Base-by-base conservation (phyloP, 2,797 vertebrate species). In the Brachyalestes nurse region DNA sequence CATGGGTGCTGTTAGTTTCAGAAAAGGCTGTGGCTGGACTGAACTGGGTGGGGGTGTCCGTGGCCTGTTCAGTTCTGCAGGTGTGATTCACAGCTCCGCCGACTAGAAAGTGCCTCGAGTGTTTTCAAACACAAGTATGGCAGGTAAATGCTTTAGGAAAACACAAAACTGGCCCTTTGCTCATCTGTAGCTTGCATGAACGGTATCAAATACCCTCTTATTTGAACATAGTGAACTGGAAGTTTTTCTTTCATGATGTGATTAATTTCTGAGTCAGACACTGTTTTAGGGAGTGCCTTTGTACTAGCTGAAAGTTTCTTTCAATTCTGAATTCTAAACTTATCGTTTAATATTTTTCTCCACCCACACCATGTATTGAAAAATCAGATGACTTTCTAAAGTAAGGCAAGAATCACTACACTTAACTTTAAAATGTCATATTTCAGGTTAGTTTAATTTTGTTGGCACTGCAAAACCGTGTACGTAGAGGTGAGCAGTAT, bases 1-100 rank as follows among this genome's bases (percentile, higher is more conserved):
- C 23, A 51, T 69, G 80, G 73, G 61, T 79, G 66, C 83, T 72
- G 72, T 85, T 82, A 79, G 57, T 79, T 85, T 82, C 53, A 79
- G 81, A 85, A 7, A 76, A 62, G 71, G 21, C 64, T 51, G 61
- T 55, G 71, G 51, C 70, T 42, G 72, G 73, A 65, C 47, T 74
- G 74, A 58, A 49, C 57, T 76, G 67, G 53, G 75, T 42, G 66
- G 62, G 81, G 72, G 72, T 76, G 79, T 81, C 23, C 40, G 76
- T 77, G 82, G 76, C 28, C 53, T 72, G 9, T 9, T 49, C 71
- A 7, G 40, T 47, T 66, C 12, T 51, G 40, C 60, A 77, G 51
- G 70, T 78, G 64, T 72, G 75, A 75, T 81, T 78, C 75, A 83
- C 60, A 40, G 45, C 65, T 70, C 21, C 58, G 16, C 66, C 49